Evolutionary conservation across 2,888 invertebrate species (phyloP).

Genomic region (Teinopalpus imperialis): DNA sequence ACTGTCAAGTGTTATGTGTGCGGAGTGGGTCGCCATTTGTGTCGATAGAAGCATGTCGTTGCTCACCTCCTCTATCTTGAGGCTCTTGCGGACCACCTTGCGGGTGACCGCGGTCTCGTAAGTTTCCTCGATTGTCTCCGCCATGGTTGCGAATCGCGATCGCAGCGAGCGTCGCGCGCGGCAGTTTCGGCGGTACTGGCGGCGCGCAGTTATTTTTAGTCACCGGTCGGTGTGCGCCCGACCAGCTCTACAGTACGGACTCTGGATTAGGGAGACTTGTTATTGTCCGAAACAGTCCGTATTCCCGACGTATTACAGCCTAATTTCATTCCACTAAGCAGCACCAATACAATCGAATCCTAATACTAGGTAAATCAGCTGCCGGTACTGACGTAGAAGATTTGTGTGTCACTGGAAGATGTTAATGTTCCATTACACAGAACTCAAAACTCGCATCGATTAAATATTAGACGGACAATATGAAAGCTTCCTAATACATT

Average conservation of each 20-base stretch:
- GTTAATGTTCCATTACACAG: conserved; percentile 11
- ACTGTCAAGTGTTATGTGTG: conserved; percentile 73
- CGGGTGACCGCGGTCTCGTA: conserved; percentile 87
- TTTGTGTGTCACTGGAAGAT: conserved; percentile 19
- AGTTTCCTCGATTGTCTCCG: conserved; percentile 86
- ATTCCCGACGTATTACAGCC: conserved; percentile 1
- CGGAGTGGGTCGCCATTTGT: conserved; percentile 49
- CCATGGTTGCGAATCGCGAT: conserved; percentile 80
- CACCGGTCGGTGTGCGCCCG: conserved; percentile 51
- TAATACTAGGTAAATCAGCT: conserved; percentile 4
- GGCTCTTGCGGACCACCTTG: conserved; percentile 86
- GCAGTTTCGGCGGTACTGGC: conserved; percentile 74
- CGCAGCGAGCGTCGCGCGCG: conserved; percentile 77
- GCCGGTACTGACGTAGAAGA: conserved; percentile 15
- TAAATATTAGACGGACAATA: background rate
- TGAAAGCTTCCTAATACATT: background rate
- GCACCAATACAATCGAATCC: background rate
- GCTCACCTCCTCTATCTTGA: conserved; percentile 89
- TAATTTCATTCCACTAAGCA: conserved; percentile 1
- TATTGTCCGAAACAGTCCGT: conserved; percentile 7
- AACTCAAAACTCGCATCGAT: conserved; percentile 3
- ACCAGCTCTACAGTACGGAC: conserved; percentile 12
- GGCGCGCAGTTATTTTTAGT: conserved; percentile 74
- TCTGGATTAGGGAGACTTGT: conserved; percentile 21
- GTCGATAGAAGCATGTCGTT: conserved; percentile 62